Base-by-base conservation (phyloP, 2,113 vertebrate species). In the Neodontobutis hainanensis region DNA sequence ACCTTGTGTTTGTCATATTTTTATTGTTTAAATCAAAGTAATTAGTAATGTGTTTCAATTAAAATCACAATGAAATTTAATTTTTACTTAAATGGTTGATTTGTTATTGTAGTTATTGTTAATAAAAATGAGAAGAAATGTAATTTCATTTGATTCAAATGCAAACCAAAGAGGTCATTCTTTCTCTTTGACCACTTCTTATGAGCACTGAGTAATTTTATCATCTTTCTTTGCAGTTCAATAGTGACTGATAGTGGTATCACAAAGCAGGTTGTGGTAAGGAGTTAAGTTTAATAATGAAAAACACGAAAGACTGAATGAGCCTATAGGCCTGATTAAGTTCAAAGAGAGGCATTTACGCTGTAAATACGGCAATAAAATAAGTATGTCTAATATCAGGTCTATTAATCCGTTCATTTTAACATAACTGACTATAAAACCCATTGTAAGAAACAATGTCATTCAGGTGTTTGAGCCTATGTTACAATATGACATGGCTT, bases 161-260 rank as follows among this genome's bases (percentile, higher is more conserved):
- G 10, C 3, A 43, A 43, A 43, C 6, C 67, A 80, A 68, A 73
- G 55, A 55, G 42, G 8, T 46, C 36, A 45, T 48, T 32, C 51
- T 69, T 7, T 42, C 50, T 59, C 16, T 16, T 47, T 44, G 63
- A 27, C 19, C 3, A 27, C 19, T 27, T 27, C 3, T 27, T 27
- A 27, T 27, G 19, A 27, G 19, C 71, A 15, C 34, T 70, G 38
- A 42, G 8, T 6, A 50, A 42, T 38, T 42, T 73, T 11, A 61
- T 59, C 32, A 61, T 27, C 57, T 61, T 68, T 68, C 49, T 42
- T 64, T 70, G 53, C 61, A 76, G 52, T 65, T 32, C 32, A 52
- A 68, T 19, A 19, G 5, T 14, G 32, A 49, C 68, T 78, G 12
- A 48, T 55, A 40, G 19, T 27, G 19, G 19, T 27, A 27, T 3